These are phyloP conservation scores for Vesta saturnalis DNA, from an alignment of 2,888 invertebrate genomes.

Conservation along the genomic window DNA sequence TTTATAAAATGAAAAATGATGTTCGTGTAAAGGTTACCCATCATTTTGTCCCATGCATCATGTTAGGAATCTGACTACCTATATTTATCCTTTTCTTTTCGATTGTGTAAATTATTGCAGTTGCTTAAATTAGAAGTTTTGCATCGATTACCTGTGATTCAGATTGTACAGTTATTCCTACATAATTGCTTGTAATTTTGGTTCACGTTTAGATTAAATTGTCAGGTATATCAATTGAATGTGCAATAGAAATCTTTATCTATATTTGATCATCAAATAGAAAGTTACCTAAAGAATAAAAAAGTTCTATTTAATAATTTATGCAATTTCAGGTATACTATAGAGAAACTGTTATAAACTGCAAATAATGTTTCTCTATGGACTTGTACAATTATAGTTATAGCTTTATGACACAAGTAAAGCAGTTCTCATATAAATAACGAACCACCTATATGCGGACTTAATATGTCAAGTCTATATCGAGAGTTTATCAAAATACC, in stretches of 20 bases:
- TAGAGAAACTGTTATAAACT: constrained; percentile 19
- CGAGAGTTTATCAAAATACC: constrained; percentile 36
- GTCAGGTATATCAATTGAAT: background rate
- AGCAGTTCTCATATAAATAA: constrained; percentile 36
- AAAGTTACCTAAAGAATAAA: background rate
- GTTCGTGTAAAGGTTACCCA: constrained; percentile 43
- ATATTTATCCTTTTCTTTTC: constrained; percentile 35
- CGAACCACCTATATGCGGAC: constrained; percentile 29
- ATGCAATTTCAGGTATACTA: background rate
- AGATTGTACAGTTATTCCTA: constrained; percentile 23
- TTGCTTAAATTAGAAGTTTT: constrained; percentile 35
- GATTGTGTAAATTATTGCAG: constrained; percentile 36
- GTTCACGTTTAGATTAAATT: background rate
- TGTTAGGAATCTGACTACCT: constrained; percentile 40
- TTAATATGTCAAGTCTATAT: constrained; percentile 37
- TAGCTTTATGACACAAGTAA: constrained; percentile 31
- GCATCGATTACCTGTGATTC: constrained; percentile 25
- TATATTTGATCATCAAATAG: background rate
- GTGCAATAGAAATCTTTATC: background rate
- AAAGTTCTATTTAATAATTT: background rate
- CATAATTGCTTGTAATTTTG: constrained; percentile 24
- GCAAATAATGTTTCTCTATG: constrained; percentile 22
- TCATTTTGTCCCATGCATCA: constrained; percentile 45
- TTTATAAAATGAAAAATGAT: constrained; percentile 39
- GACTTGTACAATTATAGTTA: constrained; percentile 35